Percentiles rank a stretch among this genome's conserved stretches.
These are phyloP conservation scores for Zaprionus davidi DNA, from an alignment of 1,140 invertebrate species.

Conservation along the genomic window DNA sequence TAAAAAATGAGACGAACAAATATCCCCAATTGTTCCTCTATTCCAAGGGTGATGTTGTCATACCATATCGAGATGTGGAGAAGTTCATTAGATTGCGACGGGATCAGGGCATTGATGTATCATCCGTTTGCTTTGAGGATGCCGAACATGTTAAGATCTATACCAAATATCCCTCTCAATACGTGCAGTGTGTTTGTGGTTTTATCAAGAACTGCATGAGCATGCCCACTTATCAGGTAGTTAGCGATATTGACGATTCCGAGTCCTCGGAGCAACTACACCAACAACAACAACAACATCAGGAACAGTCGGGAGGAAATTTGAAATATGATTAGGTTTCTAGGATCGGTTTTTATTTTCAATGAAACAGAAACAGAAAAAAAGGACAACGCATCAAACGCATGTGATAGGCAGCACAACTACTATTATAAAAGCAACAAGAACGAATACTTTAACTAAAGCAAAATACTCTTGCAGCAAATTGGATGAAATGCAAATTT, in stretches of 20 bases:
- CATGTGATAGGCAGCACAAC: constrained; percentile 58
- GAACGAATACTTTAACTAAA: constrained; percentile 12
- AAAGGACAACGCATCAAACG: constrained; percentile 46
- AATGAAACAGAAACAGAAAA: neutral
- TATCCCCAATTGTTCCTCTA: constrained; percentile 91
- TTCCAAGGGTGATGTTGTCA: constrained; percentile 89
- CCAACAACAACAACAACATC: constrained; percentile 18
- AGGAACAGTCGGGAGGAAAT: constrained; percentile 22
- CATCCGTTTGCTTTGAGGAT: constrained; percentile 87
- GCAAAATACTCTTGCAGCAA: constrained; percentile 25
- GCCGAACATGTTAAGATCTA: constrained; percentile 90
- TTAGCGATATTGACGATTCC: neutral
- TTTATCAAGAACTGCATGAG: constrained; percentile 87
- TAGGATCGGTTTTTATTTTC: constrained; percentile 18
- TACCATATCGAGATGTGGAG: constrained; percentile 87
- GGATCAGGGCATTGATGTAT: constrained; percentile 86
- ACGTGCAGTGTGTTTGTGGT: constrained; percentile 86
- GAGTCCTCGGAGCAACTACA: constrained; percentile 15
- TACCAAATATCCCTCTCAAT: constrained; percentile 86
- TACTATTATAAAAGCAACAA: constrained; percentile 29
- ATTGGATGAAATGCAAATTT: constrained; percentile 27
- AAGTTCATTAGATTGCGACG: constrained; percentile 86
- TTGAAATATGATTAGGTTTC: constrained; percentile 62
- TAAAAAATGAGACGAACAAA: constrained; percentile 84
- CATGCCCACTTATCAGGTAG: constrained; percentile 34